A percentile compares a stretch with the other conserved stretches of the same genome.
Evolutionary conservation across 2,888 invertebrate species (phyloP).

Genomic region (Hermaeophaga mercurialis): DNA sequence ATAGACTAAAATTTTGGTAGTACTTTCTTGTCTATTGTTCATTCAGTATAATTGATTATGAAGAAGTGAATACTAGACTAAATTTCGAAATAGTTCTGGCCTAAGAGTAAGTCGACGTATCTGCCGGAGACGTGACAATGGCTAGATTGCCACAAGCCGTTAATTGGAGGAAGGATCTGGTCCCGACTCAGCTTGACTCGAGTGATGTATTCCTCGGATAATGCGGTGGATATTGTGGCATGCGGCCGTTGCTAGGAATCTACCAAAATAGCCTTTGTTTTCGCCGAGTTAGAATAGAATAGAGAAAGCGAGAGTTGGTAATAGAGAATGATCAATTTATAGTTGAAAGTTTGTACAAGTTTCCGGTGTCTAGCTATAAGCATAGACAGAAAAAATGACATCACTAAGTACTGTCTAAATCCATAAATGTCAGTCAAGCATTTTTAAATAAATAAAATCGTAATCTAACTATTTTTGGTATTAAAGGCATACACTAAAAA

Average conservation of each 20-base stretch:
- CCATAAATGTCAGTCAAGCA: no score
- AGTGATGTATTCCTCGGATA: slow-evolving; percentile 17
- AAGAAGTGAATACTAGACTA: slow-evolving; percentile 6
- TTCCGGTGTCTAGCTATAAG: no score
- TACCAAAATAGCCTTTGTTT: slow-evolving; percentile 6
- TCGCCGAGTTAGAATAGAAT: neutral
- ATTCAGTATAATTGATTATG: neutral
- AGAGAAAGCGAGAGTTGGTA: no score
- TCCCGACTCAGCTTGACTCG: slow-evolving; percentile 3
- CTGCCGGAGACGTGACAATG: slow-evolving; percentile 48
- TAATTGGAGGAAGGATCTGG: slow-evolving; percentile 22
- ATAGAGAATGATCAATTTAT: no score
- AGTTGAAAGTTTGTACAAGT: no score
- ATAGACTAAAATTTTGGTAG: no score
- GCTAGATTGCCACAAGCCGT: slow-evolving; percentile 39
- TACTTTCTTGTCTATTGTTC: no score
- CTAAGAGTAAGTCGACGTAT: neutral
- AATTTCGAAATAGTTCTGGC: neutral
- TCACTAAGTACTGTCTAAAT: no score
- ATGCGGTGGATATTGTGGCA: slow-evolving; percentile 11
- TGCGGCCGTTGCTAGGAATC: slow-evolving; percentile 2
- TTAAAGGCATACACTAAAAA: no score
- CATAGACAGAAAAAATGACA: no score
- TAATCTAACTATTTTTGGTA: no score
- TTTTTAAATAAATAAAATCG: no score